These are phyloP conservation scores for Ramazzottius varieornatus DNA, from an alignment of 2,888 invertebrate species.

Conservation along the genomic window DNA sequence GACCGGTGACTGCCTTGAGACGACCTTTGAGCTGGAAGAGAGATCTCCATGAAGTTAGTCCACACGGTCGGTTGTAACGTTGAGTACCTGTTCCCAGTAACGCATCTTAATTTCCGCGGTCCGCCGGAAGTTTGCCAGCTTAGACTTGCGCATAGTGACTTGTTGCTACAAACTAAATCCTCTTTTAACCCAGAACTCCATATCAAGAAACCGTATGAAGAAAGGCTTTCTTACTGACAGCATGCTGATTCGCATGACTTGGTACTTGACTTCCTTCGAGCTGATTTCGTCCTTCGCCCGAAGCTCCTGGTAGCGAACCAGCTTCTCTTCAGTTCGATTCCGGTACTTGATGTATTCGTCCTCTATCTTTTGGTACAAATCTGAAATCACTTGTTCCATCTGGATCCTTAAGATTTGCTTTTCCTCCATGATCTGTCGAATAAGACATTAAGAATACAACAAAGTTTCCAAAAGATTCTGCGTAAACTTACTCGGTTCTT, in stretches of 20 bases:
- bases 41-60: too few relatives aligned
- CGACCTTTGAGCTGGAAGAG: neutral
- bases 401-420: neutral
- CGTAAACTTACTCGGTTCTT: neutral
- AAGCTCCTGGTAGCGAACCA: neutral
- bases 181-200: too few relatives aligned
- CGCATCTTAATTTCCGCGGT: neutral
- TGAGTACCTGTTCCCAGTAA: neutral
- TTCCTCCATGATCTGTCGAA: conserved; percentile 2
- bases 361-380: neutral
- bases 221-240: neutral
- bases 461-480: neutral
- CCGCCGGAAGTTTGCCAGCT: neutral
- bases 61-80: too few relatives aligned
- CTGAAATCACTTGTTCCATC: neutral
- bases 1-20: neutral
- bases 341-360: conserved; percentile 1
- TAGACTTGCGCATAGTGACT: neutral
- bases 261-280: conserved; percentile 4
- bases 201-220: too few relatives aligned
- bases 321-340: neutral
- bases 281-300: neutral
- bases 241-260: neutral
- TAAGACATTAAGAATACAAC: too few relatives aligned
- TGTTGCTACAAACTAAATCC: neutral